Conservation (phyloP, 2,113 vertebrate species). For the Spea bombifrons region DNA sequence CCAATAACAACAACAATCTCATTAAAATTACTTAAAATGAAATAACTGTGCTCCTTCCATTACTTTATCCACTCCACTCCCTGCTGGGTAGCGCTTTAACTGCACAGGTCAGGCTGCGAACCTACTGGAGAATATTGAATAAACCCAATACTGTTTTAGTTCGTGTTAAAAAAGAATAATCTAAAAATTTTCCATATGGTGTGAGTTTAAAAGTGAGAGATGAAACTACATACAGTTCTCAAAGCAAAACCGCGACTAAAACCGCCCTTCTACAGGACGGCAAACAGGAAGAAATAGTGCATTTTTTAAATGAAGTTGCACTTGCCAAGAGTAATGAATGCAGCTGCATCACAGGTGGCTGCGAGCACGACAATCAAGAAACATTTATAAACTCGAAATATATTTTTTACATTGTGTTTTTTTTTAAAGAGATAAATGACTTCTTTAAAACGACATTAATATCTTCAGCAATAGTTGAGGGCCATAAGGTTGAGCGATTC, state of each 20-base stretch:
- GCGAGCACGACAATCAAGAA: slow-evolving; percentile 21
- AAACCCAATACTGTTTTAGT: neutral
- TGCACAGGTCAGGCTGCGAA: too few relatives aligned
- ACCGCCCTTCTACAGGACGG: slow-evolving; percentile 20
- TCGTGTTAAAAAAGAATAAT: too few relatives aligned
- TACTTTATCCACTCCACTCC: too few relatives aligned
- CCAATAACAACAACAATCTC: too few relatives aligned
- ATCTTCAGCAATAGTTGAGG: too few relatives aligned
- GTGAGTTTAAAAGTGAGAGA: too few relatives aligned
- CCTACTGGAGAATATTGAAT: too few relatives aligned
- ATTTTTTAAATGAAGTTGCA: slow-evolving; percentile 25
- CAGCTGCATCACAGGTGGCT: slow-evolving; percentile 43
- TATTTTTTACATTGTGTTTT: slow-evolving; percentile 24
- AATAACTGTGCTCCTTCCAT: too few relatives aligned
- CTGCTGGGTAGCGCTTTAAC: too few relatives aligned
- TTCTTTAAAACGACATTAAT: neutral
- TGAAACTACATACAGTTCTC: too few relatives aligned
- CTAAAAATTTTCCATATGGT: too few relatives aligned
- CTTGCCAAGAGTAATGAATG: slow-evolving; percentile 40
- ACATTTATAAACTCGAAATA: slow-evolving; percentile 28
- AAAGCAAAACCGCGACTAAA: slow-evolving; percentile 5
- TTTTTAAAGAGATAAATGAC: slow-evolving; percentile 16
- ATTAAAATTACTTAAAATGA: too few relatives aligned
- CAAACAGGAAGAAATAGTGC: slow-evolving; percentile 33
- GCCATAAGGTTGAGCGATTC: neutral